Evolutionary conservation across 2,113 vertebrate species (phyloP).

Genomic region (Gopherus flavomarginatus): DNA sequence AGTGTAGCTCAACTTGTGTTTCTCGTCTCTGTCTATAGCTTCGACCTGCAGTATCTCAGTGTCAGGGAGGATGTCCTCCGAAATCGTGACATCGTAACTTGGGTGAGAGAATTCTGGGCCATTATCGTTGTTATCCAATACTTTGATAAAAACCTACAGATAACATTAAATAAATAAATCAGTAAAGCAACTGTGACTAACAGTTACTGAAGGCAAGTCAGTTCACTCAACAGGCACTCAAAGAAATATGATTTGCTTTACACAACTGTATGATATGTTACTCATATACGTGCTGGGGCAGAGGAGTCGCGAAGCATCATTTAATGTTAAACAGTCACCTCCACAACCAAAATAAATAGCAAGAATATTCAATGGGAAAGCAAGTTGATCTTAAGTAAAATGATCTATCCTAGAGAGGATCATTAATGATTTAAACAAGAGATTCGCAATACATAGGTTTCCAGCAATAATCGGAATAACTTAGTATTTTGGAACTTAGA

Average conservation of each 20-base stretch:
- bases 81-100: constrained; percentile 90
- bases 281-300: background rate
- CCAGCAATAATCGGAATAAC: background rate
- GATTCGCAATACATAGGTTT: background rate
- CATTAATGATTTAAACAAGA: background rate
- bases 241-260: constrained; percentile 12
- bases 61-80: constrained; percentile 91
- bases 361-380: background rate
- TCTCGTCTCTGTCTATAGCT: constrained; percentile 94
- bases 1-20: constrained; percentile 90
- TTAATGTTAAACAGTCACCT: background rate
- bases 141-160: constrained; percentile 90
- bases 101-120: constrained; percentile 93
- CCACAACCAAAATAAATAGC: constrained; percentile 9
- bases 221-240: background rate
- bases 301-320: background rate
- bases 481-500: background rate
- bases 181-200: background rate
- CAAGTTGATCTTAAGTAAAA: background rate
- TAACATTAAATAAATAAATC: constrained; percentile 38
- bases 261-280: background rate
- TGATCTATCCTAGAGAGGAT: background rate
- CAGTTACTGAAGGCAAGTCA: background rate
- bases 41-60: constrained; percentile 93
- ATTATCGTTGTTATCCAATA: constrained; percentile 97